Conservation (phyloP, 2,888 invertebrate genomes). For the Nemurella pictetii region DNA sequence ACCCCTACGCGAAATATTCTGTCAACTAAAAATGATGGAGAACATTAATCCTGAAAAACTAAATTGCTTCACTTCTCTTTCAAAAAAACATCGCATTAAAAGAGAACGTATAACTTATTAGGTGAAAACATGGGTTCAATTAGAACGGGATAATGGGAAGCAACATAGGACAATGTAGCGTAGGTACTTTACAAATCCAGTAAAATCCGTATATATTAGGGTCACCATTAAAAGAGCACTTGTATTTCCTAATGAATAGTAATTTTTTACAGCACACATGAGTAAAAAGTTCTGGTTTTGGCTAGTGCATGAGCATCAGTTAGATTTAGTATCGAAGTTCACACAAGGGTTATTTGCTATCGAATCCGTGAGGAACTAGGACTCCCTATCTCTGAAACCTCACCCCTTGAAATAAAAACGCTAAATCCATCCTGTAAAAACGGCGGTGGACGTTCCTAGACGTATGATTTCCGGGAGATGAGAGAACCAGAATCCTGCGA, state of each 20-base stretch:
- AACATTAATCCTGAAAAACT: neutral
- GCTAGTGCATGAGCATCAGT: constrained; percentile 12
- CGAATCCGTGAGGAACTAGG: neutral
- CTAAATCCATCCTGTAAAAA: constrained; percentile 23
- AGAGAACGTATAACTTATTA: neutral
- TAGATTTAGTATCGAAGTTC: constrained; percentile 1
- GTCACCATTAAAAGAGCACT: neutral
- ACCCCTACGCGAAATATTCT: neutral
- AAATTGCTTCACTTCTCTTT: neutral
- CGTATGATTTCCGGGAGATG: constrained; percentile 26
- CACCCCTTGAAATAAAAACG: constrained; percentile 22
- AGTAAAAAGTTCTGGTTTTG: constrained; percentile 5
- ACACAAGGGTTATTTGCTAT: constrained; percentile 5
- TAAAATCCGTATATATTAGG: neutral
- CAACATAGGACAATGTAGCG: neutral
- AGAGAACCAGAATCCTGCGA: constrained; percentile 23
- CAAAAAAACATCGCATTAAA: neutral
- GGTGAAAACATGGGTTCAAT: constrained; percentile 1
- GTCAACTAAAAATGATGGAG: constrained; percentile 17
- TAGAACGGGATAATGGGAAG: neutral
- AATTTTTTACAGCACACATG: constrained; percentile 1
- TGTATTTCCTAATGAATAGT: constrained; percentile 19
- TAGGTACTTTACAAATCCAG: constrained; percentile 2
- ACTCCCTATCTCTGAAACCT: neutral
- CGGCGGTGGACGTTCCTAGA: constrained; percentile 3